Evolutionary conservation across 1,140 invertebrate species (phyloP).

Genomic region (Panagrolaimus sp.): DNA sequence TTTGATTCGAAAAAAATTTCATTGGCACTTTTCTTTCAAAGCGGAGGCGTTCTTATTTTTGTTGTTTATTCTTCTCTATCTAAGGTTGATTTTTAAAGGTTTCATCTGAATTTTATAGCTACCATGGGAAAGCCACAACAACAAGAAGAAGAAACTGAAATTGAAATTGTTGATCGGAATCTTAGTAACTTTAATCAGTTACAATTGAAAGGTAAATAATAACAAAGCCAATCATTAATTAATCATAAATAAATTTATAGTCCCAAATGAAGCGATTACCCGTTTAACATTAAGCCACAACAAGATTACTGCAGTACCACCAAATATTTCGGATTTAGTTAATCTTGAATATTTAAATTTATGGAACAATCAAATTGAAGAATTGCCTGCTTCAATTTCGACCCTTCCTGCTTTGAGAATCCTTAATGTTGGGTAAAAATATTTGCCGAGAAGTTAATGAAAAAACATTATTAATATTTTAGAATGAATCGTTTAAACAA

Average conservation of each 20-base stretch:
- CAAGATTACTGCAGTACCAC: constrained; percentile 73
- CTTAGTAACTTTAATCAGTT: constrained; percentile 82
- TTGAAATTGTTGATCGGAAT: constrained; percentile 88
- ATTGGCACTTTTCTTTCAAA: no score
- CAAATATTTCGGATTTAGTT: constrained; percentile 76
- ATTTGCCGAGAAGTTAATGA: not conserved
- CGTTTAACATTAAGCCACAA: constrained; percentile 87
- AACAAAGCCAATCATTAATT: not conserved
- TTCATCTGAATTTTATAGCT: no score
- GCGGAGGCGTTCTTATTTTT: no score
- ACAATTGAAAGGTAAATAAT: constrained; percentile 77
- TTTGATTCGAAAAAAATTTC: no score
- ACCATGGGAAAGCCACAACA: constrained; percentile 25
- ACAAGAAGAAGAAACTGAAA: constrained; percentile 43
- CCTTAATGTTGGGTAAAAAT: constrained; percentile 76
- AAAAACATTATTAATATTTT: constrained; percentile 28
- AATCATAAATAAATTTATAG: constrained; percentile 34
- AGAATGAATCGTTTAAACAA: constrained; percentile 58
- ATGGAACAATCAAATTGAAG: constrained; percentile 88
- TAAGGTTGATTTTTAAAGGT: no score
- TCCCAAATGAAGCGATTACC: constrained; percentile 63
- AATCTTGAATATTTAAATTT: constrained; percentile 93
- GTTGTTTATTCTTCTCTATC: no score
- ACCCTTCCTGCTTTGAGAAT: constrained; percentile 88
- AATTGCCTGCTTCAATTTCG: constrained; percentile 85